Conservation (phyloP, 1,140 invertebrate genomes). For the Magallana angulata region DNA sequence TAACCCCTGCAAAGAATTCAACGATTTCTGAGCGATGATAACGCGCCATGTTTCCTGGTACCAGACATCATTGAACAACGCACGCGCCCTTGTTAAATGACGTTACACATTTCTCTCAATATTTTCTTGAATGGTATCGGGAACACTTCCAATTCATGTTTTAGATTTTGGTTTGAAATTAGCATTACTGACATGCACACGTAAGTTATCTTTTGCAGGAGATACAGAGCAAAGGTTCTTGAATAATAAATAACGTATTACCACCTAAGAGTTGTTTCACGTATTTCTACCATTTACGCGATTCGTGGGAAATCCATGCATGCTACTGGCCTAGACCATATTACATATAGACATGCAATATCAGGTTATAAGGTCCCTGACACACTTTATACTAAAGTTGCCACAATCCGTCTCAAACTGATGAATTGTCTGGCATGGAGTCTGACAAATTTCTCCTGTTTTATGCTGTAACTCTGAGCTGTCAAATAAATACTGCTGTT, state of each 20-base stretch:
- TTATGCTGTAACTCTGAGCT: too few relatives aligned
- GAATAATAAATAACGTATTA: not conserved
- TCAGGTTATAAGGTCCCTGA: too few relatives aligned
- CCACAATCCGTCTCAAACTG: too few relatives aligned
- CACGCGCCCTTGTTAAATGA: not conserved
- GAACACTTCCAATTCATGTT: not conserved
- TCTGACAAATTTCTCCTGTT: too few relatives aligned
- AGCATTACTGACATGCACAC: not conserved
- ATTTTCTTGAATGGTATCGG: not conserved
- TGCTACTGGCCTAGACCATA: not conserved
- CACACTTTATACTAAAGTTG: too few relatives aligned
- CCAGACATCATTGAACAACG: conserved; percentile 16
- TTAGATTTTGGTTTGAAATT: not conserved
- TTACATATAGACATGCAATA: too few relatives aligned
- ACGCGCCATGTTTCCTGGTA: not conserved
- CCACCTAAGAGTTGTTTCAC: not conserved
- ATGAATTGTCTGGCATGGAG: too few relatives aligned
- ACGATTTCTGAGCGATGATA: conserved; percentile 12
- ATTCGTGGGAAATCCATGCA: not conserved
- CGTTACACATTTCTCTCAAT: too few relatives aligned
- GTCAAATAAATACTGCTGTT: too few relatives aligned
- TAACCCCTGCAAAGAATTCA: conserved; percentile 15
- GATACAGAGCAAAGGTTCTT: too few relatives aligned
- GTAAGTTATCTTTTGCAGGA: not conserved
- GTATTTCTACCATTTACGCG: not conserved